These are phyloP conservation scores for Peromyscus melanophrys DNA, from an alignment of 2,797 vertebrate species.

Conservation along the genomic window DNA sequence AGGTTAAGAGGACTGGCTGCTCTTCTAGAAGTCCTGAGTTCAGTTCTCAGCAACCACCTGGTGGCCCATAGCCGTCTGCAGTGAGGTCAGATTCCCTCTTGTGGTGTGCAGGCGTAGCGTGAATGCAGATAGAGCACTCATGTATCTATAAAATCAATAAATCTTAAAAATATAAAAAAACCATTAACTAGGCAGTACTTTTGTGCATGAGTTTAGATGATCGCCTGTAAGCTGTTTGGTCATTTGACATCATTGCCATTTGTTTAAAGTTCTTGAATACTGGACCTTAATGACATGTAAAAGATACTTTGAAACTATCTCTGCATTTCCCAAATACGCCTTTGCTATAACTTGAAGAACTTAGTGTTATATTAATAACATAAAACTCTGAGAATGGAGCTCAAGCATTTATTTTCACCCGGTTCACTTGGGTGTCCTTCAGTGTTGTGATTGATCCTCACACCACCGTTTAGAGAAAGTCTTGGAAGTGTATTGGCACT, in stretches of 20 bases:
- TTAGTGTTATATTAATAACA: slow-evolving; percentile 23
- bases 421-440: background rate
- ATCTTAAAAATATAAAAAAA: background rate
- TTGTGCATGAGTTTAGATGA: background rate
- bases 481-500: background rate
- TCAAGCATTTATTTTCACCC: slow-evolving; percentile 21
- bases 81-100: too few relatives aligned
- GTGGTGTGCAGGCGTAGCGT: too few relatives aligned
- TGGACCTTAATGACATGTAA: slow-evolving; percentile 12
- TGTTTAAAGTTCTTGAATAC: background rate
- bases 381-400: background rate
- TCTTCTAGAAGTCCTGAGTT: too few relatives aligned
- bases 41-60: too few relatives aligned
- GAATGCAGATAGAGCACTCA: too few relatives aligned
- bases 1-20: too few relatives aligned
- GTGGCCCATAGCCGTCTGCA: too few relatives aligned
- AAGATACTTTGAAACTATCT: slow-evolving; percentile 10
- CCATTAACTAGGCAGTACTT: background rate
- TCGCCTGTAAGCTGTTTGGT: background rate
- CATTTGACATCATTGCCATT: background rate
- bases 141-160: too few relatives aligned
- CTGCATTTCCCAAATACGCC: background rate
- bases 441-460: background rate
- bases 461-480: background rate
- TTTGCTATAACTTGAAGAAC: slow-evolving; percentile 50